Base-by-base conservation (phyloP, 2,797 vertebrate species). In the Urosaurus nigricauda region DNA sequence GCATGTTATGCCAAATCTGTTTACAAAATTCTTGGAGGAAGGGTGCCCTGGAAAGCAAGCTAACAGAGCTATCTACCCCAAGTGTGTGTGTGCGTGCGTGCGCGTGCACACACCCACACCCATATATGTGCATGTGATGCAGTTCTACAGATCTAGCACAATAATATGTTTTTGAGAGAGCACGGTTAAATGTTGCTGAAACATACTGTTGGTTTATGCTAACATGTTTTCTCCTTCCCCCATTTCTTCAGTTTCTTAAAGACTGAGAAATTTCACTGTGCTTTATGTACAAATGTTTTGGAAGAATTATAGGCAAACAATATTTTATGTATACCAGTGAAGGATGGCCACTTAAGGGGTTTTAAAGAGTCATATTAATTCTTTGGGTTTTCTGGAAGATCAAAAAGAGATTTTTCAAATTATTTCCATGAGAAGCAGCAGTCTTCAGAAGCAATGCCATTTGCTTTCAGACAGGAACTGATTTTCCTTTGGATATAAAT, bases 401-500 rank as follows among this genome's bases (percentile, higher is more conserved):
- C 91, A 95, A 93, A 93, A 94, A 81, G 74, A 90, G 84, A 88
- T 92, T 84, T 88, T 60, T 89, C 89, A 94, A 92, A 91, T 77
- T 5, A 92, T 94, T 92, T 92, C 94, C 93, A 79, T 92, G 80
- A 91, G 89, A 89, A 94, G 85, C 68, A 89, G 47, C 43, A 90
- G 83, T 93, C 89, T 94, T 95, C 89, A 88, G 90, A 96, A 93
- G 91, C 77, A 89, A 91, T 87, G 85, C 68, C 94, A 94, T 94
- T 96, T 96, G 91, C 88, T 71, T 83, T 94, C 93, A 95, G 79
- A 89, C 37, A 0, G 78, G 92, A 92, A 78, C 75, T 88, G 91
- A 84, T 93, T 95, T 95, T 87, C 70, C 93, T 94, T 93, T 92
- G 88, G 43, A 82, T 65, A 90, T 91, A 93, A 95, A 96, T 95